Evolutionary conservation across 2,113 vertebrate genomes (phyloP).

Genomic region (Planiliza haematocheilus): DNA sequence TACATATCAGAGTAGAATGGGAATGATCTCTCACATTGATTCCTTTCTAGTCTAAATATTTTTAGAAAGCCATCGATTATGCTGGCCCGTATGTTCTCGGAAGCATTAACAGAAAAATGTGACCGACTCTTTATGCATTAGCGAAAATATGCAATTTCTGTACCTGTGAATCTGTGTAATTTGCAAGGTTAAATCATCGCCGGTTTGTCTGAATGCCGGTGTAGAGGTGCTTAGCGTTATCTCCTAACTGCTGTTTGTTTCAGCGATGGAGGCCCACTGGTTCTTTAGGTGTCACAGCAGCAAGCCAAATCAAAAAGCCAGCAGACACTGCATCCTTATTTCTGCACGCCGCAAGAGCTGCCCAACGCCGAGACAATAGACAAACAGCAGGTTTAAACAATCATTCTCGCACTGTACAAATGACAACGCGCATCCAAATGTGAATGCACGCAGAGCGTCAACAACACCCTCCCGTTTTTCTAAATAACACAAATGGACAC

Average conservation of each 20-base stretch:
- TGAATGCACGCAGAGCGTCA: slow-evolving; percentile 7
- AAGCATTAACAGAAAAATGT: slow-evolving; percentile 74
- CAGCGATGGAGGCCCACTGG: slow-evolving; percentile 15
- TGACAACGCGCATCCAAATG: slow-evolving; percentile 10
- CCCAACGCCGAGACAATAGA: neutral
- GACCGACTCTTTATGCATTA: slow-evolving; percentile 54
- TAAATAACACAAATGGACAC: slow-evolving; percentile 65
- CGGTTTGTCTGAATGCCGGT: neutral
- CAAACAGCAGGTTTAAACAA: slow-evolving; percentile 20
- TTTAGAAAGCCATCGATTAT: slow-evolving; percentile 84
- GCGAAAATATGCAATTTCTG: slow-evolving; percentile 29
- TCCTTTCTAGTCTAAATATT: slow-evolving; percentile 80
- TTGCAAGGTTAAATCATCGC: slow-evolving; percentile 3
- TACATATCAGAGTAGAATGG: slow-evolving; percentile 73
- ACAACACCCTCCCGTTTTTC: slow-evolving; percentile 29
- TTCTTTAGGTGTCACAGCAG: slow-evolving; percentile 33
- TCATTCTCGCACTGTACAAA: slow-evolving; percentile 3
- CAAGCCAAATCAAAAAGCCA: slow-evolving; percentile 44
- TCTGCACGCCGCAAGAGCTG: slow-evolving; percentile 13
- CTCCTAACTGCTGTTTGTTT: slow-evolving; percentile 22
- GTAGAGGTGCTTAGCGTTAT: neutral
- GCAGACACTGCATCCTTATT: slow-evolving; percentile 34
- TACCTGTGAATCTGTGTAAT: neutral
- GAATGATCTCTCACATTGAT: slow-evolving; percentile 81
- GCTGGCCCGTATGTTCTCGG: slow-evolving; percentile 78